Evolutionary conservation across 2,797 vertebrate species (phyloP).

Genomic region (Gallinago nigripennis): DNA sequence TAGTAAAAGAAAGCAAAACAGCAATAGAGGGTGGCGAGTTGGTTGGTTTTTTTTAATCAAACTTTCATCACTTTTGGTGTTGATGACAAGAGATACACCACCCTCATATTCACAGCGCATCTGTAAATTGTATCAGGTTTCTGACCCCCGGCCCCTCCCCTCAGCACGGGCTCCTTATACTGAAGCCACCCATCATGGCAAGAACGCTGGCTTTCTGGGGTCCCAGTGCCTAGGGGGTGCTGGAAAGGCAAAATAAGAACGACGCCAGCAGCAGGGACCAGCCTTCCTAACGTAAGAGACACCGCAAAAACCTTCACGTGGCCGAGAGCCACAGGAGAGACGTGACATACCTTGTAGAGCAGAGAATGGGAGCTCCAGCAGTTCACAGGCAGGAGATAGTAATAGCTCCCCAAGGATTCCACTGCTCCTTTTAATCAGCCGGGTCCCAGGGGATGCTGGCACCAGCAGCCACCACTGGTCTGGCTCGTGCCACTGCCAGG

Average conservation of each 20-base stretch:
- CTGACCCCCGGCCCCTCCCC: neutral
- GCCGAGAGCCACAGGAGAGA: neutral
- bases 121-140: neutral
- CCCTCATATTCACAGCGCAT: neutral
- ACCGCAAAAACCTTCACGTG: neutral
- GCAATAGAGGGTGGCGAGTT: conserved; percentile 20
- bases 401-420: conserved; percentile 33
- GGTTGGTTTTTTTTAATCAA: conserved; percentile 1
- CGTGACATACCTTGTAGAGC: conserved; percentile 58
- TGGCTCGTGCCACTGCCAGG: neutral
- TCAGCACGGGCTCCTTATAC: neutral
- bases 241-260: neutral
- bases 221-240: neutral
- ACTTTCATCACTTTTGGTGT: conserved; percentile 30
- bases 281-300: conserved; percentile 4
- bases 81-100: conserved; percentile 20
- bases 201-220: neutral
- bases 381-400: conserved; percentile 26
- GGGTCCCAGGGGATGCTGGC: neutral
- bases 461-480: neutral
- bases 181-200: neutral
- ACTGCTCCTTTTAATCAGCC: conserved; percentile 24
- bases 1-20: conserved; percentile 56
- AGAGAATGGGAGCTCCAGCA: conserved; percentile 50
- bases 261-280: neutral